These are phyloP conservation scores for Yponomeuta malinellus DNA, from an alignment of 2,888 invertebrate species.

Conservation along the genomic window DNA sequence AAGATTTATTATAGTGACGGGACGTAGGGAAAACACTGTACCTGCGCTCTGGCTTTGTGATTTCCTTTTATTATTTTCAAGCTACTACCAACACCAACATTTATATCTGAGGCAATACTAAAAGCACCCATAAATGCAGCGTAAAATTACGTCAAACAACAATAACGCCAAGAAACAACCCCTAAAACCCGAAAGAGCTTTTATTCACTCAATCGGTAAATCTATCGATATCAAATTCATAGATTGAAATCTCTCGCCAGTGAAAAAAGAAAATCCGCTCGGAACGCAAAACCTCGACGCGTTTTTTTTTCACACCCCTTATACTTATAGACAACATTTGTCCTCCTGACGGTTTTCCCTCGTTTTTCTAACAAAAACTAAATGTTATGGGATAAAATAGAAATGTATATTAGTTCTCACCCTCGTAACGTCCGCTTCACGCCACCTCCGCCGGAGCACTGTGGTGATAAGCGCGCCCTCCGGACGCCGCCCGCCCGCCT, in stretches of 20 bases:
- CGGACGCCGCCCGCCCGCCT: constrained; percentile 11
- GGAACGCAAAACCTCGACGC: background rate
- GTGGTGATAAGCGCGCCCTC: background rate
- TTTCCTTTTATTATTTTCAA: background rate
- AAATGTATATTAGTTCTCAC: background rate
- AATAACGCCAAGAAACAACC: background rate
- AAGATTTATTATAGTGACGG: no score
- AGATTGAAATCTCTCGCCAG: background rate
- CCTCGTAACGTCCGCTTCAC: background rate
- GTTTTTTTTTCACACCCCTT: background rate
- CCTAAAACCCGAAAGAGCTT: background rate
- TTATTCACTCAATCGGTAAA: background rate
- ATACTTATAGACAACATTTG: no score
- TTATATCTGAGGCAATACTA: background rate
- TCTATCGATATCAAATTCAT: background rate
- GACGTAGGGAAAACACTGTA: no score
- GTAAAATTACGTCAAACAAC: background rate
- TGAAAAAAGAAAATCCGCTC: background rate
- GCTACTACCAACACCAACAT: background rate
- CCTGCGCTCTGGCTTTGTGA: no score
- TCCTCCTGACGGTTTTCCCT: background rate
- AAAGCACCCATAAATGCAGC: background rate
- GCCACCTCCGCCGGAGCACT: background rate
- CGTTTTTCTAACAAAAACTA: background rate
- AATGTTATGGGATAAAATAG: background rate